A percentile compares a stretch with the other conserved stretches of the same genome.
Conservation (phyloP, 2,113 vertebrate species). For the Pagrus major region DNA sequence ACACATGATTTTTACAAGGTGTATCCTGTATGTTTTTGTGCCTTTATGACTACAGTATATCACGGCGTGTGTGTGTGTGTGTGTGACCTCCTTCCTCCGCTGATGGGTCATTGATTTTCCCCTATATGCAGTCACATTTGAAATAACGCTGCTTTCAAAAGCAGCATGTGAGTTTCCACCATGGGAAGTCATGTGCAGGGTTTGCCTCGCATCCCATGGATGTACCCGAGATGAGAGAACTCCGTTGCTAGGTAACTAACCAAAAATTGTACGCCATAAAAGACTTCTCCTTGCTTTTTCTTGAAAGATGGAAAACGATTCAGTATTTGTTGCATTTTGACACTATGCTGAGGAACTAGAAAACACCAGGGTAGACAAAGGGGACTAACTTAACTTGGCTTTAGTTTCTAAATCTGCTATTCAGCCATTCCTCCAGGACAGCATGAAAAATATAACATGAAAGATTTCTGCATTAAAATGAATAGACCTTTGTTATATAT, state of each 20-base stretch:
- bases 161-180: neutral
- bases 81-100: neutral
- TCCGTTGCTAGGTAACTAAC: slow-evolving; percentile 13
- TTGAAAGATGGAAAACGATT: neutral
- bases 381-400: neutral
- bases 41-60: neutral
- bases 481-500: too few relatives aligned
- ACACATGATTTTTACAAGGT: neutral
- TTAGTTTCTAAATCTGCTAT: too few relatives aligned
- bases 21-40: too few relatives aligned
- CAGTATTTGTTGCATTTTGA: neutral
- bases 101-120: slow-evolving; percentile 1
- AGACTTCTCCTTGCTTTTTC: neutral
- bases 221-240: neutral
- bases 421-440: too few relatives aligned
- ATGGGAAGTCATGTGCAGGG: neutral
- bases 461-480: too few relatives aligned
- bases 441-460: too few relatives aligned
- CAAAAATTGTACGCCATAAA: neutral
- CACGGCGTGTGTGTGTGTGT: neutral
- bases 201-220: neutral
- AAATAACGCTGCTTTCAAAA: neutral
- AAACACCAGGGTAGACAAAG: neutral
- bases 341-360: neutral
- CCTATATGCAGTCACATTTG: neutral